Conservation (phyloP, 1,140 invertebrate species). For the Telenomus remus region DNA sequence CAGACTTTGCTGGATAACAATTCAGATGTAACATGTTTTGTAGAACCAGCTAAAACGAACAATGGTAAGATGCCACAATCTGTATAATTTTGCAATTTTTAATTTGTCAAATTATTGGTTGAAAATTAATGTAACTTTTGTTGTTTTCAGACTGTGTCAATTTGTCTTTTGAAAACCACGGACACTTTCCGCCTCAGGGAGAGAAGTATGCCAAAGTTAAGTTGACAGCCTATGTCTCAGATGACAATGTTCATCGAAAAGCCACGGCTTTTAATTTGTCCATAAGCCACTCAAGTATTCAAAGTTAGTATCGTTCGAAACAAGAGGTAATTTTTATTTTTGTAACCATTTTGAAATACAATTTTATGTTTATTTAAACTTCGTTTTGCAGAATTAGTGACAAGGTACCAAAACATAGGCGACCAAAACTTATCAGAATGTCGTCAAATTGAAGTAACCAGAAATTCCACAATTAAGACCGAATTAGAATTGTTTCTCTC, state of each 20-base stretch:
- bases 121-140: background rate
- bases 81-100: background rate
- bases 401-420: slow-evolving; percentile 63
- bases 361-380: slow-evolving; percentile 8
- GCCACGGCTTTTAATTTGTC: slow-evolving; percentile 69
- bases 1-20: slow-evolving; percentile 44
- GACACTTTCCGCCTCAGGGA: slow-evolving; percentile 31
- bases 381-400: slow-evolving; percentile 59
- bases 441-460: slow-evolving; percentile 55
- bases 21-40: slow-evolving; percentile 55
- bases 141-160: slow-evolving; percentile 59
- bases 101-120: no score
- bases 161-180: slow-evolving; percentile 60
- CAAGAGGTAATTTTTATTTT: no score
- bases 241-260: slow-evolving; percentile 32
- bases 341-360: no score
- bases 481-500: slow-evolving; percentile 62
- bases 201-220: slow-evolving; percentile 55
- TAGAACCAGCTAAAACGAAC: slow-evolving; percentile 56
- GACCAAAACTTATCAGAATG: slow-evolving; percentile 58
- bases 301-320: slow-evolving; percentile 58
- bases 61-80: slow-evolving; percentile 55
- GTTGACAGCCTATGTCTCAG: slow-evolving; percentile 62
- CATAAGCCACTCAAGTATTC: slow-evolving; percentile 60
- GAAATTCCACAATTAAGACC: slow-evolving; percentile 27